phyloP scores from a whole-genome alignment of 2,888 invertebrate species.

The Trichopoda pennipes region DNA sequence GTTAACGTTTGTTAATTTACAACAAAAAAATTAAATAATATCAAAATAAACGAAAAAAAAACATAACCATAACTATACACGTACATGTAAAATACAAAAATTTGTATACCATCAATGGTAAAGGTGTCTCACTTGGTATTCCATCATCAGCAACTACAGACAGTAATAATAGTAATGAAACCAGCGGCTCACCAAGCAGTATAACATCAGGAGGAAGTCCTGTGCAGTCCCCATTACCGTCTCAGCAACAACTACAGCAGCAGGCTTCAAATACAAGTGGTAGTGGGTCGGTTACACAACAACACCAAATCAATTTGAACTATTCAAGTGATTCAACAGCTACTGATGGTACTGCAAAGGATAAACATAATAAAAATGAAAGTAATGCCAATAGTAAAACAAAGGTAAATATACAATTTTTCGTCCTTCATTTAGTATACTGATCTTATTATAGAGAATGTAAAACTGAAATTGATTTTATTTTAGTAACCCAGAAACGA shows the following conservation, averaged over 20 bases:
- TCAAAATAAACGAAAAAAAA: conserved; percentile 60
- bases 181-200: conserved; percentile 91
- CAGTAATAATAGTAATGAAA: conserved; percentile 90
- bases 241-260: conserved; percentile 73
- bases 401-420: conserved; percentile 79
- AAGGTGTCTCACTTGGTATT: conserved; percentile 76
- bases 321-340: conserved; percentile 88
- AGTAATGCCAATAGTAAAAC: conserved; percentile 78
- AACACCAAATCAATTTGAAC: conserved; percentile 82
- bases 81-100: conserved; percentile 67
- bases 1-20: conserved; percentile 16
- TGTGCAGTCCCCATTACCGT: conserved; percentile 85
- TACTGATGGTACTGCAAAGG: conserved; percentile 78
- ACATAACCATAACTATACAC: conserved; percentile 66
- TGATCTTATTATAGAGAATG: no score
- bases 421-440: no score
- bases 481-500: no score
- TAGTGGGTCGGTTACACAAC: conserved; percentile 72
- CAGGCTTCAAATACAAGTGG: conserved; percentile 70
- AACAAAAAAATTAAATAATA: conserved; percentile 37
- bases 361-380: conserved; percentile 84
- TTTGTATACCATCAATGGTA: conserved; percentile 70
- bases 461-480: no score
- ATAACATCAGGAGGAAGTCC: conserved; percentile 92
- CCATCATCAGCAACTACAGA: conserved; percentile 87